Evolutionary conservation across 2,888 invertebrate genomes (phyloP), one percentile per base, ranked within the genome.

Genomic region (Acanthosepion lycidas): DNA sequence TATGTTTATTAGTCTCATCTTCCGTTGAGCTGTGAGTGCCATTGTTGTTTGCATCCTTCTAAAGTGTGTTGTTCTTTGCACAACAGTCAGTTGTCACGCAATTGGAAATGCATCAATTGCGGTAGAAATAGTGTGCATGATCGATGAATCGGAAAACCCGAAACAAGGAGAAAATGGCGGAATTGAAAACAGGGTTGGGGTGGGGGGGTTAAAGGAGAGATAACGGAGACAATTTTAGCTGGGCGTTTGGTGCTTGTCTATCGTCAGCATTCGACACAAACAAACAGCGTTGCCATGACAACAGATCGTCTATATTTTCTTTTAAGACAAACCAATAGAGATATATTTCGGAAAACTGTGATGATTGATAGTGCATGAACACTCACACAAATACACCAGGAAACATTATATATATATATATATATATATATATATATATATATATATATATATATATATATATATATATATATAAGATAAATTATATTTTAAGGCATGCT

Each of bases 91-190:
- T 33, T 78, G n/a, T 78, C n/a, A 78, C 18, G 78, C 78, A 78
- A 78, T 78, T 78, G 78, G 33, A 78, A 78, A 78, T n/a, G n/a
- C 78, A 78, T 78, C 78, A 78, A 78, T 78, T n/a, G n/a, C 78
- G 33, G 78, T 5, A 78, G 78, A n/a, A 78, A n/a, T n/a, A 33
- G 78, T 33, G 33, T 18, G n/a, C n/a, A 78, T 33, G n/a, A 33
- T 18, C 33, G 15, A n/a, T 78, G 78, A 78, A 78, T 78, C n/a
- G 78, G 12, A 78, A 78, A 78, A 78, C 9, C n/a, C n/a, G 9
- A n/a, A 78, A 78, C n/a, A 15, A 33, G n/a, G 33, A 78, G 78
- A 78, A 78, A 78, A 78, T 78, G 78, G 78, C 78, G 78, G 12
- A 78, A 15, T n/a, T 1, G n/a, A 78, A 78, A 78, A 78, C n/a